Conservation (phyloP, 1,140 invertebrate genomes). For the Pseudomyrmex pallidus region DNA sequence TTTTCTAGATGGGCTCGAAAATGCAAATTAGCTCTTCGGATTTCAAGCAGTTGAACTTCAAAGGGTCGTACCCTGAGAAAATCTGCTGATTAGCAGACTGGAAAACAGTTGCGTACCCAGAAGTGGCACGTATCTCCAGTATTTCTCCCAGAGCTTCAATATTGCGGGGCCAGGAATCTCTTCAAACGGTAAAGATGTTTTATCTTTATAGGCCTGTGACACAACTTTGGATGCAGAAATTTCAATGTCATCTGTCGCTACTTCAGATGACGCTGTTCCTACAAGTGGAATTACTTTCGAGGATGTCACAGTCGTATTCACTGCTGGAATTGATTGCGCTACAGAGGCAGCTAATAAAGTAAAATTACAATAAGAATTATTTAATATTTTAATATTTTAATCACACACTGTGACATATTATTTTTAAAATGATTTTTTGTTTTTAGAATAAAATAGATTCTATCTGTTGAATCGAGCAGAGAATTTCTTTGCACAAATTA, state of each 20-base stretch:
- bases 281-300: conserved; percentile 43
- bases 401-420: no score
- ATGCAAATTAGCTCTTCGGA: conserved; percentile 24
- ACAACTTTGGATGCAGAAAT: conserved; percentile 30
- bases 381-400: not conserved
- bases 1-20: not conserved
- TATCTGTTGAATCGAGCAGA: no score
- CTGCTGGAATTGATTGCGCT: not conserved
- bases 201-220: conserved; percentile 53
- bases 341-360: conserved; percentile 47
- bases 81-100: conserved; percentile 86
- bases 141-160: conserved; percentile 86
- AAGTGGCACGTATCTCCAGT: conserved; percentile 87
- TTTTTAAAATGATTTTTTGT: no score
- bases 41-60: conserved; percentile 60
- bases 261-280: conserved; percentile 24
- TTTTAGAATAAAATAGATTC: no score
- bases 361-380: no score
- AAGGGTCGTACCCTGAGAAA: conserved; percentile 86
- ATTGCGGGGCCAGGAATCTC: conserved; percentile 87
- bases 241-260: conserved; percentile 32
- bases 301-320: conserved; percentile 32
- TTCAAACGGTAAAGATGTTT: conserved; percentile 84
- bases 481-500: no score
- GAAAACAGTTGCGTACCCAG: conserved; percentile 88